Conservation (phyloP, 2,888 invertebrate species). For the Spodoptera exigua region DNA sequence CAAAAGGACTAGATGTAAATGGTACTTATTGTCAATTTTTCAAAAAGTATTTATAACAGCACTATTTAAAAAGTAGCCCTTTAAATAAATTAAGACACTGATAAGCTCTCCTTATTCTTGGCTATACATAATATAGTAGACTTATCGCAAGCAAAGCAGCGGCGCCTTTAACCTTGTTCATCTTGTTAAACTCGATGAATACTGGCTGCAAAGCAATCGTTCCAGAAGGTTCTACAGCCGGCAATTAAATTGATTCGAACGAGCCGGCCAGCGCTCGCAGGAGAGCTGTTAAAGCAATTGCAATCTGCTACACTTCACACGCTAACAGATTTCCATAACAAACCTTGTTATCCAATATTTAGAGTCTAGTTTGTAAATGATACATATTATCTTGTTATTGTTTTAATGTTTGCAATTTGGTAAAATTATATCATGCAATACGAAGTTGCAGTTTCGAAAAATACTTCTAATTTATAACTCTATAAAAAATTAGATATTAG, state of each 20-base stretch:
- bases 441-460: too few relatives aligned
- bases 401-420: too few relatives aligned
- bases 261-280: constrained; percentile 17
- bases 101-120: too few relatives aligned
- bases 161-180: constrained; percentile 26
- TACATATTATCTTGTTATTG: neutral
- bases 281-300: constrained; percentile 43
- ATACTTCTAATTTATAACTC: too few relatives aligned
- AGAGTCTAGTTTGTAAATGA: neutral
- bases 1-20: too few relatives aligned
- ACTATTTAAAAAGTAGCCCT: too few relatives aligned
- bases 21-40: too few relatives aligned
- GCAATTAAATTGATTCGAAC: constrained; percentile 45
- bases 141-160: constrained; percentile 13
- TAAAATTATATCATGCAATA: too few relatives aligned
- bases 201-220: constrained; percentile 26
- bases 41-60: too few relatives aligned
- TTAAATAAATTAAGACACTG: too few relatives aligned
- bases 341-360: constrained; percentile 6
- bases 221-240: constrained; percentile 21
- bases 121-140: constrained; percentile 5
- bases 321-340: constrained; percentile 36
- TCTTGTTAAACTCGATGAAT: constrained; percentile 35
- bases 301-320: constrained; percentile 40
- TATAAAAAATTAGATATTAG: too few relatives aligned